Conservation (phyloP, 1,140 invertebrate species). For the Mercenaria mercenaria region DNA sequence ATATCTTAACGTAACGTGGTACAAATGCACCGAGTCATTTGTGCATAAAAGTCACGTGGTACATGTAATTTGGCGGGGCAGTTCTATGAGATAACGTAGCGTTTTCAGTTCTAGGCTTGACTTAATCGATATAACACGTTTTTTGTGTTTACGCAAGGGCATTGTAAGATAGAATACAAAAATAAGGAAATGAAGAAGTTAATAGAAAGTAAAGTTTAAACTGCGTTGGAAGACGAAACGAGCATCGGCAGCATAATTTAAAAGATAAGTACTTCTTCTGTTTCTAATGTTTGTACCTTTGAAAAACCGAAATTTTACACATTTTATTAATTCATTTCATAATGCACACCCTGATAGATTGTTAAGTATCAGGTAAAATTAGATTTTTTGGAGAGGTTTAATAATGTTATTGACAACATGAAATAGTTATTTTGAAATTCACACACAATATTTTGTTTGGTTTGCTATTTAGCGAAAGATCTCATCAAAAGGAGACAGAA, state of each 20-base stretch:
- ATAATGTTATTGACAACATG: background rate
- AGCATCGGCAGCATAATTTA: background rate
- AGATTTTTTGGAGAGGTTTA: background rate
- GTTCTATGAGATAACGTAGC: background rate
- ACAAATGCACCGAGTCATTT: background rate
- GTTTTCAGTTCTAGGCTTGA: background rate
- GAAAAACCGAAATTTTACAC: background rate
- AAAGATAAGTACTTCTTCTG: constrained; percentile 29
- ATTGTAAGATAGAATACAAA: background rate
- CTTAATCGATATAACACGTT: background rate
- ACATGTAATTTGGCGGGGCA: too few species aligned
- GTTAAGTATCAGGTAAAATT: too few species aligned
- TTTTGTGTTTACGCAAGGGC: too few species aligned
- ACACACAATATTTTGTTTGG: background rate
- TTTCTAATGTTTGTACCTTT: background rate
- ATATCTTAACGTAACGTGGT: background rate
- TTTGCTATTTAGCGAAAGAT: background rate
- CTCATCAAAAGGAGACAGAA: background rate
- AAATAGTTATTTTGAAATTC: background rate
- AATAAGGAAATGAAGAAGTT: background rate
- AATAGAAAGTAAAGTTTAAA: background rate
- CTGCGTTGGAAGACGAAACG: background rate
- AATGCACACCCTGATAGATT: too few species aligned
- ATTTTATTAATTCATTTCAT: background rate
- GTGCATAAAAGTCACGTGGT: background rate